Conservation (phyloP, 2,888 invertebrate species). For the Dasypolia templi region DNA sequence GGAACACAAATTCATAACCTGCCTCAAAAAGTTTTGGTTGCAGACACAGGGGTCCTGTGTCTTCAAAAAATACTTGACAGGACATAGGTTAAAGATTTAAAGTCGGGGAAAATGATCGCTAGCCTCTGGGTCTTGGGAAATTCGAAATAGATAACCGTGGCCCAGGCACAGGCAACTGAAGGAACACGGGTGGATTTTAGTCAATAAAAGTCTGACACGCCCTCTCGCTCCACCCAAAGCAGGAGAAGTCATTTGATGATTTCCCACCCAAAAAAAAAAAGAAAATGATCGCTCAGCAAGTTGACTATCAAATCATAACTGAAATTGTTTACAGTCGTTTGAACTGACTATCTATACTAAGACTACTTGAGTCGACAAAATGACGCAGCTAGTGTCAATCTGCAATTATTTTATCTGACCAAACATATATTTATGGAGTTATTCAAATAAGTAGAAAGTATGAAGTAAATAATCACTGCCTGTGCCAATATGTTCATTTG, state of each 20-base stretch:
- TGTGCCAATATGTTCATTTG: conserved; percentile 55
- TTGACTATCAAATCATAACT: background rate
- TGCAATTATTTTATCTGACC: background rate
- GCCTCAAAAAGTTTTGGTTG: background rate
- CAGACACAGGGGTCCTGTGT: too few species aligned
- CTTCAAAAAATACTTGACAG: too few species aligned
- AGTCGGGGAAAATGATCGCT: background rate
- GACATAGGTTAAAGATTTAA: too few species aligned
- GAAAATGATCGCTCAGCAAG: background rate
- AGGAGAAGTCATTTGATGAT: too few species aligned
- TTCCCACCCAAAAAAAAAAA: too few species aligned
- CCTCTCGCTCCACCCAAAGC: too few species aligned
- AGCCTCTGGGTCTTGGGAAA: too few species aligned
- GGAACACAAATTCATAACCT: background rate
- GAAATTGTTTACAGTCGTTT: background rate
- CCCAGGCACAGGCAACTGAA: too few species aligned
- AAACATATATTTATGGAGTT: background rate
- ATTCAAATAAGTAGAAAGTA: conserved; percentile 56
- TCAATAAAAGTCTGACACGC: too few species aligned
- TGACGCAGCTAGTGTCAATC: background rate
- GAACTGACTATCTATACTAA: too few species aligned
- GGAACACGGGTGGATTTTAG: too few species aligned
- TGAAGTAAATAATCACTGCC: conserved; percentile 46
- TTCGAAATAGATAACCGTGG: too few species aligned
- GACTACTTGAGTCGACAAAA: background rate